A percentile compares a stretch with the other conserved stretches of the same genome.
These are phyloP conservation scores for Apostichopus leukothele DNA, from an alignment of 53 echinoderm and acorn worm species.

Conservation along the genomic window DNA sequence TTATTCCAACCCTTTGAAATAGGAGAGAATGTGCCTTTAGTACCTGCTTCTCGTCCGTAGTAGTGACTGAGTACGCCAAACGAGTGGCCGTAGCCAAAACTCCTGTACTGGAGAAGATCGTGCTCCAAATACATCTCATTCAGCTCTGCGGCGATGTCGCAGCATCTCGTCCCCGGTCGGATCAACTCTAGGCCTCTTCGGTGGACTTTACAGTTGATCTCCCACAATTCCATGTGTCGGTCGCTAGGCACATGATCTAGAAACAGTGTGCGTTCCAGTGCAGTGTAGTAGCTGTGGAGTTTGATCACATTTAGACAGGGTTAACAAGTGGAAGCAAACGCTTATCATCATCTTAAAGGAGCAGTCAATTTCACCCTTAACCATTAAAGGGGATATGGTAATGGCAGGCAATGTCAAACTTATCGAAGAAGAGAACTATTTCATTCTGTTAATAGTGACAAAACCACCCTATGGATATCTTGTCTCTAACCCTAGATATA, in stretches of 20 bases:
- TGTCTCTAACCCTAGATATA: too few species aligned
- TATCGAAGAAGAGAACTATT: not conserved
- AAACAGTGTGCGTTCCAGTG: slow-evolving; percentile 83
- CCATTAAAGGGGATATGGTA: too few species aligned
- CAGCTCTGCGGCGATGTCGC: slow-evolving; percentile 76
- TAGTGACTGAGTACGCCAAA: slow-evolving; percentile 81
- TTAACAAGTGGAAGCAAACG: not conserved
- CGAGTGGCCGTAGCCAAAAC: slow-evolving; percentile 92
- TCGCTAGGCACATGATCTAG: slow-evolving; percentile 81
- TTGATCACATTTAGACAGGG: not conserved
- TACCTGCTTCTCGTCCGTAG: slow-evolving; percentile 95
- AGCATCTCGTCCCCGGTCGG: slow-evolving; percentile 75
- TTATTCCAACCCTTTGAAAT: too few species aligned
- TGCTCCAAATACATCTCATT: slow-evolving; percentile 73
- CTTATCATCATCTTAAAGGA: too few species aligned
- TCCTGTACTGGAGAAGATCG: slow-evolving; percentile 72
- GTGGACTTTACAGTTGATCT: slow-evolving; percentile 80
- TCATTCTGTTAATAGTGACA: too few species aligned
- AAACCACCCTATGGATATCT: too few species aligned
- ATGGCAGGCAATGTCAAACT: not conserved
- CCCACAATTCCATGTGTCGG: slow-evolving; percentile 72
- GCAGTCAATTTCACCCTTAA: too few species aligned
- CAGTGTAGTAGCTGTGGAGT: slow-evolving; percentile 75
- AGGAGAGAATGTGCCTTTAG: too few species aligned
- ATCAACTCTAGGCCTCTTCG: slow-evolving; percentile 78